phyloP scores from a whole-genome alignment of 2,113 vertebrate species.

The Mus pahari region DNA sequence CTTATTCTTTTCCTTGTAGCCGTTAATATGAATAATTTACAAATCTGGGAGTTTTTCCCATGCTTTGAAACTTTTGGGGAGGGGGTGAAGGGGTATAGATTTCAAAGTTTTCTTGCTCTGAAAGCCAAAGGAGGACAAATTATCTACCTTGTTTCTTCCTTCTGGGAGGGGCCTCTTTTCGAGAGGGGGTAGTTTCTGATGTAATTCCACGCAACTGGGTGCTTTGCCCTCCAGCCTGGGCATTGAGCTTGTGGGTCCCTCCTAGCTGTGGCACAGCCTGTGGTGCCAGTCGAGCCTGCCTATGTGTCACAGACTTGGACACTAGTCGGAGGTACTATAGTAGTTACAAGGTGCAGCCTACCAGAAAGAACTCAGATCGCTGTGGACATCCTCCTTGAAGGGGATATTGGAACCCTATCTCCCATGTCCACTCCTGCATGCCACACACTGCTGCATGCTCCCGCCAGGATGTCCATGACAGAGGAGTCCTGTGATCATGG shows the following conservation, averaged over 20 bases:
- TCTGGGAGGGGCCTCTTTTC: neutral
- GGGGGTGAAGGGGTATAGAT: neutral
- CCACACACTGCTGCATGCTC: neutral
- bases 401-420: neutral
- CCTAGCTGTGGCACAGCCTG: neutral
- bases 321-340: neutral
- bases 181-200: neutral
- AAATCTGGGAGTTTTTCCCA: slow-evolving; percentile 53
- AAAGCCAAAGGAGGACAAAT: neutral
- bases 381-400: neutral
- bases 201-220: neutral
- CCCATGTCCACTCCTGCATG: neutral
- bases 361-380: neutral
- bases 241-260: neutral
- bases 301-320: neutral
- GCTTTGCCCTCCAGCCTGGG: neutral
- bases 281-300: neutral
- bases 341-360: neutral
- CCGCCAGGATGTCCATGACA: neutral
- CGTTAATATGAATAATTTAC: slow-evolving; percentile 61
- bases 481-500: neutral
- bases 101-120: neutral
- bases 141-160: neutral
- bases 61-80: slow-evolving; percentile 61
- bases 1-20: slow-evolving; percentile 52